phyloP scores from a whole-genome alignment of 1,140 invertebrate species.

The Pachyrhynchus sulphureomaculatus region DNA sequence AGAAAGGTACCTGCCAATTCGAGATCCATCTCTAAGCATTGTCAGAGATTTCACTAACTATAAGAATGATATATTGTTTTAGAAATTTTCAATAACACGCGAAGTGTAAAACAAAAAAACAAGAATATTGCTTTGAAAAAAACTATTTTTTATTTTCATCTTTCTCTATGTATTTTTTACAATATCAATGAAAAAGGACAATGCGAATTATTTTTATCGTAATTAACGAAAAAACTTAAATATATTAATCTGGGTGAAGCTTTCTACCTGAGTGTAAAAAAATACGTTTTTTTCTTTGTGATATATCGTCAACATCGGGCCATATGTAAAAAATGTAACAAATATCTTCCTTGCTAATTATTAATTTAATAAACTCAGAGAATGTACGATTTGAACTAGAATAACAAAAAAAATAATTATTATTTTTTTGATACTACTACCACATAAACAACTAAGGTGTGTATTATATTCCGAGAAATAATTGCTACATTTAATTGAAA shows the following conservation, averaged over 20 bases:
- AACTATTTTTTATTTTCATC: background rate
- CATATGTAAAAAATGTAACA: conserved; percentile 4
- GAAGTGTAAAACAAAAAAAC: no score
- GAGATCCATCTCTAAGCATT: no score
- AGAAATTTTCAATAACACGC: no score
- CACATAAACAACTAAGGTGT: no score
- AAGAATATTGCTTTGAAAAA: no score
- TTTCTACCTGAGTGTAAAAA: conserved; percentile 50
- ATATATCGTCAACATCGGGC: conserved; percentile 24
- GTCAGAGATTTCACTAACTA: no score
- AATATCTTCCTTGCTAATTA: background rate
- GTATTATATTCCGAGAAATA: background rate
- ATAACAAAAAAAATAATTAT: no score
- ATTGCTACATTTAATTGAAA: conserved; percentile 16
- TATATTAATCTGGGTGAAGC: conserved; percentile 30
- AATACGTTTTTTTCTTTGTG: conserved; percentile 44
- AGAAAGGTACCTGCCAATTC: no score
- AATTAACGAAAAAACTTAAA: conserved; percentile 14
- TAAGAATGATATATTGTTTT: no score
- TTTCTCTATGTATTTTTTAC: conserved; percentile 2
- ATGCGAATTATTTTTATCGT: conserved; percentile 1
- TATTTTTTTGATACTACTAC: no score
- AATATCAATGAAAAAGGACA: conserved; percentile 2
- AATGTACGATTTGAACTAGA: no score
- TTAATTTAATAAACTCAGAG: no score